A percentile compares a stretch with the other conserved stretches of the same genome.
phyloP scores from a whole-genome alignment of 1,140 invertebrate species.

The Heliconius melpomene region DNA sequence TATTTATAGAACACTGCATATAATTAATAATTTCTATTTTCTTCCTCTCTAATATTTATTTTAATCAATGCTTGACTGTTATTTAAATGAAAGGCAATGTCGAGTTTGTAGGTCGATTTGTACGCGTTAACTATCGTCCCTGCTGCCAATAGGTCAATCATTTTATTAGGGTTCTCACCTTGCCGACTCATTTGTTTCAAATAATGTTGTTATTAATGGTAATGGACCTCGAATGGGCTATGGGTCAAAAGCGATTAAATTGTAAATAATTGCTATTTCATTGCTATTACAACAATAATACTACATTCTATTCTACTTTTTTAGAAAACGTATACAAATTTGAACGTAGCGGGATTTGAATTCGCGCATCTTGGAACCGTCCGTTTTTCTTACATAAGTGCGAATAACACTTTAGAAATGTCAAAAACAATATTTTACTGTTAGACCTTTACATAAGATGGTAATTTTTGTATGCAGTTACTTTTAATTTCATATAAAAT shows the following conservation, averaged over 20 bases:
- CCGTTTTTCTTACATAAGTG: too few relatives aligned
- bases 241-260: background rate
- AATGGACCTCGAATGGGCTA: slow-evolving; percentile 21
- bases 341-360: too few relatives aligned
- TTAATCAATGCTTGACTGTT: slow-evolving; percentile 25
- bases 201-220: slow-evolving; percentile 23
- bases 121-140: slow-evolving; percentile 55
- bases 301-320: too few relatives aligned
- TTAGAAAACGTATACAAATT: too few relatives aligned
- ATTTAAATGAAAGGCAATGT: slow-evolving; percentile 34
- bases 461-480: too few relatives aligned
- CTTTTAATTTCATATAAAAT: too few relatives aligned
- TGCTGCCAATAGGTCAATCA: slow-evolving; percentile 59
- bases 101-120: slow-evolving; percentile 62
- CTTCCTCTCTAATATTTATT: slow-evolving; percentile 15
- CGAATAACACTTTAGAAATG: too few relatives aligned
- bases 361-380: too few relatives aligned
- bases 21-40: background rate
- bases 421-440: too few relatives aligned
- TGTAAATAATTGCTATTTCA: background rate
- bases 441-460: too few relatives aligned
- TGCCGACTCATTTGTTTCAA: slow-evolving; percentile 29
- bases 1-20: background rate
- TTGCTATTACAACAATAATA: background rate
- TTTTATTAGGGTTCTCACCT: slow-evolving; percentile 55